Base-by-base conservation (phyloP, 2,113 vertebrate species). In the Lontra canadensis region DNA sequence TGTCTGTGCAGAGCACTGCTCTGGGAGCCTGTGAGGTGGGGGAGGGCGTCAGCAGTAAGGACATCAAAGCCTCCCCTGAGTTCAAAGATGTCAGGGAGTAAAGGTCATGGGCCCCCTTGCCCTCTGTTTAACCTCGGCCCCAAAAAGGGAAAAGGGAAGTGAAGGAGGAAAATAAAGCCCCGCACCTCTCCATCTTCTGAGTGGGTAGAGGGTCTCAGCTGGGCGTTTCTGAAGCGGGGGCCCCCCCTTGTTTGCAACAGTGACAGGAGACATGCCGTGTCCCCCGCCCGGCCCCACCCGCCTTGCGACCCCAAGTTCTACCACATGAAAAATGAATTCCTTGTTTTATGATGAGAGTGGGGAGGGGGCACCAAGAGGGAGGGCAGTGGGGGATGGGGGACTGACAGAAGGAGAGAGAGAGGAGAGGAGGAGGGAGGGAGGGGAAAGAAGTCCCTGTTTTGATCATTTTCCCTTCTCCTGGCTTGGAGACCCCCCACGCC, bases 21-120 rank as follows among this genome's bases (percentile, higher is more conserved):
- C 94, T 42, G 49, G 90, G 98, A 94, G 96, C 91, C 93, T 95
- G 89, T 98, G 93, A 59, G 61, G 12, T 29, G 61, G 4, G 26
- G 63, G 29, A 7, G 63, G 63, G 63, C 31, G 14, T 7, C 91
- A 96, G 95, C 88, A 94, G 95, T 97, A 15, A 73, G 59, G 61
- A 97, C 97, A 98, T 98, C 98, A 98, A 98, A 98, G 98, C 79
- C 65, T 97, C 95, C 85, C 96, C 90, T 84, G 92, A 84, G 97
- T 98, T 98, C 98, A 98, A 96, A 98, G 97, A 95, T 97, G 98
- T 93, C 98, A 97, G 97, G 97, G 98, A 88, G 95, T 95, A 98
- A 95, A 97, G 97, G 98, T 96, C 96, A 78, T 42, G 36, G 88
- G 97, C 94, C 98, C 98, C 57, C 90, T 91, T 97, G 98, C 98